Percentiles rank a stretch among this genome's conserved stretches.
Conservation (phyloP, 2,797 vertebrate genomes). For the Myoxocephalus aenaeus region DNA sequence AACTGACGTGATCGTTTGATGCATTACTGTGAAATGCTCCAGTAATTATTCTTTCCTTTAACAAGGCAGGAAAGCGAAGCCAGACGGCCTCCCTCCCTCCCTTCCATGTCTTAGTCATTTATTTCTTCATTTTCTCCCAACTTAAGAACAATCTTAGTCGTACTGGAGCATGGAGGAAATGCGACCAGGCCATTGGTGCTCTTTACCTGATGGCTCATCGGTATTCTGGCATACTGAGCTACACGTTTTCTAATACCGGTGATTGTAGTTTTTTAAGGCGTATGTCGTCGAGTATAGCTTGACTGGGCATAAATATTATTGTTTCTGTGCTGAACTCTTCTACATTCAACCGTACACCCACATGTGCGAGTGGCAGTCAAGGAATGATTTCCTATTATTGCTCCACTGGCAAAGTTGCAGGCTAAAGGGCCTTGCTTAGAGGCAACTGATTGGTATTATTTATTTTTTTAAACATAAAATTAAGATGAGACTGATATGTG, state of each 20-base stretch:
- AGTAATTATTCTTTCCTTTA: constrained; percentile 81
- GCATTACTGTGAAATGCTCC: constrained; percentile 72
- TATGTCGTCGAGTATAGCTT: constrained; percentile 12
- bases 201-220: constrained; percentile 46
- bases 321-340: neutral
- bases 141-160: constrained; percentile 54
- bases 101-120: constrained; percentile 70
- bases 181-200: constrained; percentile 40
- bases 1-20: constrained; percentile 74
- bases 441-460: constrained; percentile 35
- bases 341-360: constrained; percentile 36
- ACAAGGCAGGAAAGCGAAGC: constrained; percentile 70
- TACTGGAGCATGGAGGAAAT: constrained; percentile 57
- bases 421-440: constrained; percentile 51
- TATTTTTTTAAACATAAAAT: constrained; percentile 21
- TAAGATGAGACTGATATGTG: neutral
- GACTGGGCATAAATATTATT: neutral
- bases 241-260: constrained; percentile 10
- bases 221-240: constrained; percentile 6
- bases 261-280: constrained; percentile 27
- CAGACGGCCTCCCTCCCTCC: constrained; percentile 46
- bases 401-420: constrained; percentile 20
- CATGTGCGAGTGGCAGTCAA: constrained; percentile 16
- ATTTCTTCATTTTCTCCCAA: constrained; percentile 73
- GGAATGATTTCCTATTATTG: constrained; percentile 8